Conservation (phyloP, 2,888 invertebrate species). For the Nomada fabriciana region DNA sequence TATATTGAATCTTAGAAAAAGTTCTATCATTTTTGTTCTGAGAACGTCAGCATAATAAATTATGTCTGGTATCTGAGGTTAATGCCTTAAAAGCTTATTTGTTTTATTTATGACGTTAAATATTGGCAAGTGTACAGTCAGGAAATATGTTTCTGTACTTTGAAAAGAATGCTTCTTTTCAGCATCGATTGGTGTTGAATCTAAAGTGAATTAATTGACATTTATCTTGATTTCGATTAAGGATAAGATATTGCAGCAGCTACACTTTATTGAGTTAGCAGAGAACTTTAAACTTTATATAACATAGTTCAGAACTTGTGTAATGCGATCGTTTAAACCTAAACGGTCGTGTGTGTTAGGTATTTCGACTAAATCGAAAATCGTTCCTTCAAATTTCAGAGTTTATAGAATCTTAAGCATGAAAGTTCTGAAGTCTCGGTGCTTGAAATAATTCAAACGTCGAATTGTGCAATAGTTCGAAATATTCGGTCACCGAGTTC, state of each 20-base stretch:
- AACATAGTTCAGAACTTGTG: too few relatives aligned
- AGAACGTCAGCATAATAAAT: neutral
- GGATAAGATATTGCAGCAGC: too few relatives aligned
- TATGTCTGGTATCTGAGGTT: neutral
- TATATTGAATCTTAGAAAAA: neutral
- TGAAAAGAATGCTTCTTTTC: too few relatives aligned
- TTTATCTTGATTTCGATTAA: too few relatives aligned
- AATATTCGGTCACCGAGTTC: constrained; percentile 1
- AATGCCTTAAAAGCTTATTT: too few relatives aligned
- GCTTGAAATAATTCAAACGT: constrained; percentile 4
- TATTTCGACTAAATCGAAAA: neutral
- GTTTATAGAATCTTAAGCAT: neutral
- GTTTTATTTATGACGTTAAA: too few relatives aligned
- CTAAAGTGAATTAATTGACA: too few relatives aligned
- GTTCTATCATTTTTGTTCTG: neutral
- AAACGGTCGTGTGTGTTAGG: neutral
- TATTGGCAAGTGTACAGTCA: too few relatives aligned
- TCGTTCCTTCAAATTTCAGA: neutral
- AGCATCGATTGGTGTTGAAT: too few relatives aligned
- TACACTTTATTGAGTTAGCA: too few relatives aligned
- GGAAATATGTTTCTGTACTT: too few relatives aligned
- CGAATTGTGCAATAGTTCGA: neutral
- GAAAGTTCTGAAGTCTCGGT: neutral
- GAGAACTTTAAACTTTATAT: too few relatives aligned
- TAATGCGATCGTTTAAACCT: neutral